Evolutionary conservation across 2,113 vertebrate species (phyloP).

Genomic region (Megaleporinus macrocephalus): DNA sequence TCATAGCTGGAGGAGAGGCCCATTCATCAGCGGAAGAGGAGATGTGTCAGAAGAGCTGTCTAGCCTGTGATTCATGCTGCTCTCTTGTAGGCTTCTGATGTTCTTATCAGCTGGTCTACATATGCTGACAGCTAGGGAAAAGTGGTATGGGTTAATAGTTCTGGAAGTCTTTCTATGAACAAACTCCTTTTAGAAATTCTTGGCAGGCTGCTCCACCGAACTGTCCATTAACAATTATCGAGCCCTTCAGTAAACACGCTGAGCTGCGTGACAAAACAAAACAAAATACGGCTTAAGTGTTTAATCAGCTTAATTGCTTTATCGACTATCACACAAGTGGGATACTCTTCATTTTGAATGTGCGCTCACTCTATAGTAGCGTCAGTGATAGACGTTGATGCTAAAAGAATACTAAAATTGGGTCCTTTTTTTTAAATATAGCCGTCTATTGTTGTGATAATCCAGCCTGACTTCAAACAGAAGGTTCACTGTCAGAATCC

Average conservation of each 20-base stretch:
- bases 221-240: background rate
- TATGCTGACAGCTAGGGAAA: background rate
- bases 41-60: conserved; percentile 26
- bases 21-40: conserved; percentile 31
- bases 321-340: background rate
- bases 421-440: background rate
- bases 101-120: conserved; percentile 19
- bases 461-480: conserved; percentile 13
- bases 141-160: background rate
- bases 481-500: conserved; percentile 9
- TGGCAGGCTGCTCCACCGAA: background rate
- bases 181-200: background rate
- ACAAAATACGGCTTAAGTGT: background rate
- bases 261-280: background rate
- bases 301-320: background rate
- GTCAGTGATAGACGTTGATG: background rate
- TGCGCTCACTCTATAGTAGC: background rate
- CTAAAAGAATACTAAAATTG: background rate
- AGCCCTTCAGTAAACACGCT: background rate
- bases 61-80: conserved; percentile 13
- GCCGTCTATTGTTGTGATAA: conserved; percentile 15
- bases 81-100: background rate
- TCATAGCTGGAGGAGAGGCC: conserved; percentile 20
- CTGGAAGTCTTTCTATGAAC: background rate
- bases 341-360: background rate